phyloP scores from a whole-genome alignment of 2,797 vertebrate species.

The Bovichtus diacanthus region DNA sequence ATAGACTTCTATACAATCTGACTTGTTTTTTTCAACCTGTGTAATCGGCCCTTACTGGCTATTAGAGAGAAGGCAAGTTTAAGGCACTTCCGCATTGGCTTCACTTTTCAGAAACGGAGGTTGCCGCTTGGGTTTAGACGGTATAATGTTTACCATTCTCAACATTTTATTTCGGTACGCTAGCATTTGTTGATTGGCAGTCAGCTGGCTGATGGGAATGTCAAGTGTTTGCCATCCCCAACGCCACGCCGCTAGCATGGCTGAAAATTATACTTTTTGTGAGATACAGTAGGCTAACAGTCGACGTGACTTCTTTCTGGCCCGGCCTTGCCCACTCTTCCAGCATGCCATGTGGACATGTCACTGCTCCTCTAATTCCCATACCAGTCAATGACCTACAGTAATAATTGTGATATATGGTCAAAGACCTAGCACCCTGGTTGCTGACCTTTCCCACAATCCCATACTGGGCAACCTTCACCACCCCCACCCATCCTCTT shows the following conservation, averaged over 20 bases:
- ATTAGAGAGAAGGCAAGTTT: no score
- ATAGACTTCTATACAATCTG: no score
- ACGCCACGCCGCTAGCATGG: background rate
- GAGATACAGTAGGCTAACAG: slow-evolving; percentile 9
- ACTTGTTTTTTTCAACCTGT: no score
- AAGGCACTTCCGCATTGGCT: no score
- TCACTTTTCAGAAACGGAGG: no score
- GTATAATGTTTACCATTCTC: background rate
- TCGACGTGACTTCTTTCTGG: slow-evolving; percentile 8
- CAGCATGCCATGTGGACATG: slow-evolving; percentile 23
- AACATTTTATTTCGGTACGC: background rate
- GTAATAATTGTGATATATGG: slow-evolving; percentile 84
- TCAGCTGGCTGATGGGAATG: no score
- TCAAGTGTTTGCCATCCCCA: background rate
- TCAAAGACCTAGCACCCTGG: slow-evolving; percentile 67
- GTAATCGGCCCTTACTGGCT: no score
- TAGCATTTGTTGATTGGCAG: background rate
- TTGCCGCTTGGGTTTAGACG: background rate
- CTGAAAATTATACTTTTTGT: slow-evolving; percentile 7
- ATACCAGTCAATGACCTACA: slow-evolving; percentile 76
- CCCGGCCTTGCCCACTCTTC: slow-evolving; percentile 45
- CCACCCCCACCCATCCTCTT: slow-evolving; percentile 30
- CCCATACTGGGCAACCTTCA: slow-evolving; percentile 77
- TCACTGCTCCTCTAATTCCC: slow-evolving; percentile 66
- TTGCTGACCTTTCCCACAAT: slow-evolving; percentile 83